phyloP scores from a whole-genome alignment of 2,888 invertebrate genomes.

The Chrysotoxum bicinctum region DNA sequence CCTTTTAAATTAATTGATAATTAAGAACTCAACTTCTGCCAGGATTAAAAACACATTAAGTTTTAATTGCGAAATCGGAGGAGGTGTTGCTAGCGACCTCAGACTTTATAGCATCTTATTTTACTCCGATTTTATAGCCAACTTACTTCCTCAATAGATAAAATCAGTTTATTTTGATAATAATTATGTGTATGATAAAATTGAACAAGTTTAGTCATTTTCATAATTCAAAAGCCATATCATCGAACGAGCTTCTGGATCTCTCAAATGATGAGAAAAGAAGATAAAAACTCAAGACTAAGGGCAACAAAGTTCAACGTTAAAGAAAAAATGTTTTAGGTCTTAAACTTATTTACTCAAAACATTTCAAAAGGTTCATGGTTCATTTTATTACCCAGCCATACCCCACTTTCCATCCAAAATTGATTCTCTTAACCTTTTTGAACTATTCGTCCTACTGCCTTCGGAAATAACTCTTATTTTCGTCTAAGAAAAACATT shows the following conservation, averaged over 20 bases:
- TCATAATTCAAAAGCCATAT: background rate
- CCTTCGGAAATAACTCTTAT: slow-evolving; percentile 15
- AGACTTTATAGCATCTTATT: background rate
- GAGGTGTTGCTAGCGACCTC: background rate
- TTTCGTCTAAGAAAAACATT: background rate
- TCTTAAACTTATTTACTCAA: background rate
- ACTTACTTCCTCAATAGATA: background rate
- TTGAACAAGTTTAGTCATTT: background rate
- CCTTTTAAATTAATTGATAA: background rate
- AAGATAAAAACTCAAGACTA: background rate
- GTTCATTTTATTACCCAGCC: background rate
- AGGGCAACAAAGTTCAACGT: background rate
- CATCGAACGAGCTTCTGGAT: background rate
- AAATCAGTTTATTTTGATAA: background rate
- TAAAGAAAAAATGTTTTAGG: background rate
- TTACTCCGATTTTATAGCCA: background rate
- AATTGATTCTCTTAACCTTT: slow-evolving; percentile 9
- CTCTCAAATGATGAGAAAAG: background rate
- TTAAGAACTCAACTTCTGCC: background rate
- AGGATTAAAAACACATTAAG: background rate
- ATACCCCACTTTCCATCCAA: background rate
- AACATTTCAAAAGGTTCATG: background rate
- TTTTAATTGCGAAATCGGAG: background rate
- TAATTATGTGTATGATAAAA: background rate
- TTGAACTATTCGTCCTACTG: slow-evolving; percentile 15